A percentile compares a stretch with the other conserved stretches of the same genome.
Conservation (phyloP, 2,113 vertebrate genomes). For the Xyrauchen texanus region DNA sequence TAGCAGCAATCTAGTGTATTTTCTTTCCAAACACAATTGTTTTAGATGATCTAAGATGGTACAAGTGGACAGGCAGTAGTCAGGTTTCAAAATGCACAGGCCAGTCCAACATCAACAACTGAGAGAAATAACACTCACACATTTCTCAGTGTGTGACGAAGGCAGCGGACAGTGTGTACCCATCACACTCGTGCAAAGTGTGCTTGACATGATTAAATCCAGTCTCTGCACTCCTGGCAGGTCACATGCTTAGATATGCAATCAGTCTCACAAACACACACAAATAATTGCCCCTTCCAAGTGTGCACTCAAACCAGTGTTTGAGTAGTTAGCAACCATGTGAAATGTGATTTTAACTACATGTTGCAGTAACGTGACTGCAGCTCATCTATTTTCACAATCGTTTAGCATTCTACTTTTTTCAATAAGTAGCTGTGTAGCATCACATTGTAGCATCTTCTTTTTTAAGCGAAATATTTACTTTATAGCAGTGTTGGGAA, state of each 20-base stretch:
- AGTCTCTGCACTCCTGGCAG: conserved; percentile 70
- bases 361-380: too few species aligned
- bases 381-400: too few species aligned
- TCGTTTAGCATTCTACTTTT: too few species aligned
- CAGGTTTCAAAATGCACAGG: conserved; percentile 21
- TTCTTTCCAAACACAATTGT: not conserved
- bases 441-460: too few species aligned
- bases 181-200: not conserved
- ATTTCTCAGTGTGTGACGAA: not conserved
- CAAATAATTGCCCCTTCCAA: too few species aligned
- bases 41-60: not conserved
- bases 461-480: too few species aligned
- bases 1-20: not conserved
- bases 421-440: too few species aligned
- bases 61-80: conserved; percentile 14
- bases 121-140: conserved; percentile 63
- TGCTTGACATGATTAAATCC: conserved; percentile 82
- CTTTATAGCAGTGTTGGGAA: too few species aligned
- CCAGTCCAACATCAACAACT: conserved; percentile 66
- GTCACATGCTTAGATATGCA: conserved; percentile 73
- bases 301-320: too few species aligned
- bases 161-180: not conserved
- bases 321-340: too few species aligned
- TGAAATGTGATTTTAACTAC: too few species aligned
- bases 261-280: conserved; percentile 66